A percentile compares a stretch with the other conserved stretches of the same genome.
Evolutionary conservation across 2,113 vertebrate species (phyloP).

Genomic region (Ptilorrhoa leucosticta): DNA sequence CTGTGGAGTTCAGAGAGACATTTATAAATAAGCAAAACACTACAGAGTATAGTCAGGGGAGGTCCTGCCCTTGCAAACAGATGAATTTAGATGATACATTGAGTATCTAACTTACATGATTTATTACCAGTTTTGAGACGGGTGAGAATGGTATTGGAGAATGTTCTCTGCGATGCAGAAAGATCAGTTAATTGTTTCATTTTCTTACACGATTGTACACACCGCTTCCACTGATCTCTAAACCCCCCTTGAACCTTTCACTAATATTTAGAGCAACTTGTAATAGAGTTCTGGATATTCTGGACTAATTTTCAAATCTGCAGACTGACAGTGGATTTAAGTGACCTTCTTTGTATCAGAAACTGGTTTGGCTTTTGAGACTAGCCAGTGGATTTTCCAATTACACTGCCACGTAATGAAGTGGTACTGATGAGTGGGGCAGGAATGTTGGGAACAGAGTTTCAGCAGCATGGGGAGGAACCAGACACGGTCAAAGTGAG

Average conservation of each 20-base stretch:
- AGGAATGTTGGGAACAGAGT: background rate
- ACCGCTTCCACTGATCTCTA: background rate
- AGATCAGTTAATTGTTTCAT: background rate
- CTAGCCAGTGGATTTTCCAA: background rate
- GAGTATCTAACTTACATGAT: background rate
- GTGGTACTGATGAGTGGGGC: background rate
- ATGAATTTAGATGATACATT: background rate
- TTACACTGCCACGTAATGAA: background rate
- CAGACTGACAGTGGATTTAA: background rate
- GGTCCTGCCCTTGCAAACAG: background rate
- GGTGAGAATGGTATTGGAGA: background rate
- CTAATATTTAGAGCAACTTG: background rate
- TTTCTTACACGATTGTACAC: background rate
- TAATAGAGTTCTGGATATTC: background rate
- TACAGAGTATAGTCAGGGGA: background rate
- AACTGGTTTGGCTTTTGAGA: background rate
- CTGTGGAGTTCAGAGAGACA: background rate
- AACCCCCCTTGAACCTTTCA: background rate
- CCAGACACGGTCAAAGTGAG: accelerated
- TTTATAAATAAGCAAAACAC: constrained; percentile 5
- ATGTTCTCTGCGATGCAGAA: background rate
- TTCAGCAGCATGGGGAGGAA: background rate
- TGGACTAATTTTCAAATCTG: background rate
- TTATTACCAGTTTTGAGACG: background rate
- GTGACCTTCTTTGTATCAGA: constrained; percentile 12